Conservation (phyloP, 2,888 invertebrate species). For the Coenonympha arcania region DNA sequence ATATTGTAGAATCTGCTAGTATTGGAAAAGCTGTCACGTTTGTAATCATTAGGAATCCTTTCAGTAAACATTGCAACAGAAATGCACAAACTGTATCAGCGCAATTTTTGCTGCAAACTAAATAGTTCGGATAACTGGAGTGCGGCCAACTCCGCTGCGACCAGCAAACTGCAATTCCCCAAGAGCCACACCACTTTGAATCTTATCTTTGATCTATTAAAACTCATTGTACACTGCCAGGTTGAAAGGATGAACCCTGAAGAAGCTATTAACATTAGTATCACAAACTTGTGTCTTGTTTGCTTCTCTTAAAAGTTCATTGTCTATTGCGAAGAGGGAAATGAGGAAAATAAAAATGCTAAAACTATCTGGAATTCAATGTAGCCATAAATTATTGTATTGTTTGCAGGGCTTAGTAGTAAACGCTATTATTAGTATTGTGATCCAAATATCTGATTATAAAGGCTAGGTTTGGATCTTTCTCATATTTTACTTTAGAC, state of each 20-base stretch:
- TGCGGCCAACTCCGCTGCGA: constrained; percentile 14
- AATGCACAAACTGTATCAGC: constrained; percentile 12
- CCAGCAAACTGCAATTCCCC: neutral
- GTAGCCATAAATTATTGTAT: neutral
- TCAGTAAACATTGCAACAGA: constrained; percentile 6
- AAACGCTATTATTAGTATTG: neutral
- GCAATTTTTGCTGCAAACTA: constrained; percentile 21
- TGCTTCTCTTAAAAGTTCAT: constrained; percentile 12
- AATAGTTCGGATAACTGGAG: constrained; percentile 22
- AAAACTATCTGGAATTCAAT: neutral
- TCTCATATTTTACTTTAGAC: too few species aligned
- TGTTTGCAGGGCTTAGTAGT: neutral
- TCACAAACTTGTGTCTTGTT: constrained; percentile 21
- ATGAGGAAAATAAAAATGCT: neutral
- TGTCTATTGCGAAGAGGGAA: constrained; percentile 4
- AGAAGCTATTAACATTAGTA: constrained; percentile 20
- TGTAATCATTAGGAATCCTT: neutral
- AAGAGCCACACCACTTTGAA: neutral
- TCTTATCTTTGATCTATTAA: neutral
- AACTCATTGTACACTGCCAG: neutral
- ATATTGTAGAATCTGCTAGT: too few species aligned
- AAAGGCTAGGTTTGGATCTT: too few species aligned
- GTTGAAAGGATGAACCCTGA: neutral
- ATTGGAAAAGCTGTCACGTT: neutral
- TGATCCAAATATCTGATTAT: neutral